Conservation (phyloP, 2,113 vertebrate species). For the Amphiprion ocellaris region DNA sequence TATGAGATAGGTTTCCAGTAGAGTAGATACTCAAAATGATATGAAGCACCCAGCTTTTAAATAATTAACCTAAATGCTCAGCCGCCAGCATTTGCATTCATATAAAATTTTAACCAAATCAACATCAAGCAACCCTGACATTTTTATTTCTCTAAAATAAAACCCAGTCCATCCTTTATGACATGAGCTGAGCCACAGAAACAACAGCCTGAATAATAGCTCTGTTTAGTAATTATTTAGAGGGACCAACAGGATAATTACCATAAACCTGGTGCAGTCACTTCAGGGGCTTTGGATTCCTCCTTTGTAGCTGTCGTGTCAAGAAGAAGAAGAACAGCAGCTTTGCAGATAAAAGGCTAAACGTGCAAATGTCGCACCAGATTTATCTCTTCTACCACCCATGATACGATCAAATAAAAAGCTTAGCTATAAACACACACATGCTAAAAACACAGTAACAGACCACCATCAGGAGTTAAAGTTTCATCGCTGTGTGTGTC, state of each 20-base stretch:
- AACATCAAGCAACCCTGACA: slow-evolving; percentile 7
- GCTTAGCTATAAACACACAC: slow-evolving; percentile 19
- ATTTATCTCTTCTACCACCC: slow-evolving; percentile 8
- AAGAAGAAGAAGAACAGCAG: slow-evolving; percentile 15
- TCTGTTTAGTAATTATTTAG: neutral
- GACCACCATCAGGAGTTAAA: neutral
- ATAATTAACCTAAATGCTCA: slow-evolving; percentile 30
- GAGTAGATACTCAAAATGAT: slow-evolving; percentile 14
- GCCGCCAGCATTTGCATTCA: neutral
- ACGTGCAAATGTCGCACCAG: slow-evolving; percentile 24
- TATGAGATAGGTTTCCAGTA: slow-evolving; percentile 6
- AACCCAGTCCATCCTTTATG: neutral
- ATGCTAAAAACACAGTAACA: slow-evolving; percentile 35
- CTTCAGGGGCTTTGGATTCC: slow-evolving; percentile 2
- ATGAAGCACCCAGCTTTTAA: slow-evolving; percentile 9
- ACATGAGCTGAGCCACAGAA: neutral
- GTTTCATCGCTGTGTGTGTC: slow-evolving; percentile 19
- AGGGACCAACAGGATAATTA: neutral
- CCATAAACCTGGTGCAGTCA: neutral
- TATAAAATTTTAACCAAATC: slow-evolving; percentile 6
- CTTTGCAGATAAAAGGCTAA: slow-evolving; percentile 40
- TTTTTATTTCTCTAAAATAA: neutral
- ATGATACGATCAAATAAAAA: slow-evolving; percentile 11
- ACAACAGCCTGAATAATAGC: neutral
- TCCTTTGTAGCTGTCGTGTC: neutral